phyloP scores from a whole-genome alignment of 2,797 vertebrate genomes.

The Ctenopoma multispine region DNA sequence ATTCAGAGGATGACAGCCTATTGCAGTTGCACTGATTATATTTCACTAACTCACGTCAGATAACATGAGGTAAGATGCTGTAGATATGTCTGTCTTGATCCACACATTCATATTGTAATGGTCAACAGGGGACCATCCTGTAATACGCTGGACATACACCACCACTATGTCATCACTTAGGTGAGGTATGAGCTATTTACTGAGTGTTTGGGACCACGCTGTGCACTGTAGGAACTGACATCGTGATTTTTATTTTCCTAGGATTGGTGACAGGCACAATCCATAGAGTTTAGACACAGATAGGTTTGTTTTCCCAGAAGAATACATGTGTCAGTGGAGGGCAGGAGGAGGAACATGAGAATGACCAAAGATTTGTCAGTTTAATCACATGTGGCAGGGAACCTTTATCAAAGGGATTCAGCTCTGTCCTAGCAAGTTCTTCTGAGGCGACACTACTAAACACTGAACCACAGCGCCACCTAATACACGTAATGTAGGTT shows the following conservation, averaged over 20 bases:
- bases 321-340: conserved; percentile 18
- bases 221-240: conserved; percentile 5
- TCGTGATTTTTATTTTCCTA: conserved; percentile 9
- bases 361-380: background rate
- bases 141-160: background rate
- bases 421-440: background rate
- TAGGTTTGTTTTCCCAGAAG: conserved; percentile 16
- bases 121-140: background rate
- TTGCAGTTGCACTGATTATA: conserved; percentile 2
- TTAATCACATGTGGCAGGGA: conserved; percentile 1
- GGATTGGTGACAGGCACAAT: conserved; percentile 8
- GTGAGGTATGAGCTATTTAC: conserved; percentile 14
- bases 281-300: conserved; percentile 20
- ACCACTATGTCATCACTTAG: background rate
- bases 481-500: conserved; percentile 24
- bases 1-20: background rate
- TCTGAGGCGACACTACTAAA: conserved; percentile 14
- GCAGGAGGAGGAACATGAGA: background rate
- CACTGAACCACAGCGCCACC: conserved; percentile 25
- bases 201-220: background rate
- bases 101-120: background rate
- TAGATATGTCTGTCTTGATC: background rate
- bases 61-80: background rate
- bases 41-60: background rate
- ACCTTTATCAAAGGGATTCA: background rate